phyloP scores from a whole-genome alignment of 1,140 invertebrate species.

The Heliconius nattereri region DNA sequence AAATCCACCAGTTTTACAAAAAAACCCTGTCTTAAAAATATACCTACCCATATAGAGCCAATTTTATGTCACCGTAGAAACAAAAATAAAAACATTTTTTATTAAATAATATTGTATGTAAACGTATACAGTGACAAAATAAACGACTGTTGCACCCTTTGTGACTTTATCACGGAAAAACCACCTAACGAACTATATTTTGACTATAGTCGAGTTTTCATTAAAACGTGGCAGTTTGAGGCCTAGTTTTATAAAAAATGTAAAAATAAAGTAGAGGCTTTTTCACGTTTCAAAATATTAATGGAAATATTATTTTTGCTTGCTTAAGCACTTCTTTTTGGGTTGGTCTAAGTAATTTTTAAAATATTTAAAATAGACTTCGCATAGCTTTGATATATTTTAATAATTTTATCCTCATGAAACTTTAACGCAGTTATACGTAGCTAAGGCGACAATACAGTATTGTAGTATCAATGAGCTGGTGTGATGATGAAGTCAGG shows the following conservation, averaged over 20 bases:
- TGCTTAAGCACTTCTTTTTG: no score
- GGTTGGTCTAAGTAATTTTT: no score
- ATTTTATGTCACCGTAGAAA: not conserved
- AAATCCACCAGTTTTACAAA: no score
- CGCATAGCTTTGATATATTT: no score
- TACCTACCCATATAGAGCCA: not conserved
- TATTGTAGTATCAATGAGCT: no score
- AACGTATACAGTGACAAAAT: not conserved
- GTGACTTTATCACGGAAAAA: slow-evolving; percentile 25
- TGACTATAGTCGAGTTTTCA: slow-evolving; percentile 20
- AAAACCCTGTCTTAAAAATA: not conserved
- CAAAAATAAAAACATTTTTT: not conserved
- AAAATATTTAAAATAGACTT: no score
- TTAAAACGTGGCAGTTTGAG: slow-evolving; percentile 13
- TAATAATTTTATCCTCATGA: no score
- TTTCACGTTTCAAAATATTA: not conserved
- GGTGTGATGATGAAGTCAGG: no score
- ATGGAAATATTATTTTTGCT: not conserved
- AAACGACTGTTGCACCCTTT: slow-evolving; percentile 16
- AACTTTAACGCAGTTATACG: no score
- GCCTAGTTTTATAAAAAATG: not conserved
- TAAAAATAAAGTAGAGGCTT: not conserved
- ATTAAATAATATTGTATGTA: not conserved
- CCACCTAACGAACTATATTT: slow-evolving; percentile 25
- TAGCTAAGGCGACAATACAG: no score